These are phyloP conservation scores for Hedychridium roseum DNA, from an alignment of 2,888 invertebrate genomes.

Conservation along the genomic window DNA sequence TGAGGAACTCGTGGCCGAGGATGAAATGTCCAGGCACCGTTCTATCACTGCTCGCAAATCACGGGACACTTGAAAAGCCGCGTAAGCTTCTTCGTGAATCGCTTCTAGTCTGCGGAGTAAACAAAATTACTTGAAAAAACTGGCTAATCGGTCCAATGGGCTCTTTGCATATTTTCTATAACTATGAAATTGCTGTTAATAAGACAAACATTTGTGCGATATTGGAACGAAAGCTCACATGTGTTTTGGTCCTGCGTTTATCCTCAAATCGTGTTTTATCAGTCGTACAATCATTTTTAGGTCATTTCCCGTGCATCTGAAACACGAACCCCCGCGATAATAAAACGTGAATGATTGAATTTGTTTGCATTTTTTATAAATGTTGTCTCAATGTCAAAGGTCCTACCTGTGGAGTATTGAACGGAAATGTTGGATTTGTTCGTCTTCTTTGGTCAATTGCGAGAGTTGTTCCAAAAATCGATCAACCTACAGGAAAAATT, in stretches of 20 bases:
- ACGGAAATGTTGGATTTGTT: constrained; percentile 80
- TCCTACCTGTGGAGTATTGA: constrained; percentile 71
- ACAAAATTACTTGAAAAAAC: constrained; percentile 2
- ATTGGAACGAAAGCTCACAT: constrained; percentile 66
- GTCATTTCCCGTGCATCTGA: constrained; percentile 81
- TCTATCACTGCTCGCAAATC: constrained; percentile 80
- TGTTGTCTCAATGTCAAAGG: constrained; percentile 6
- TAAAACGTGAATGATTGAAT: too few species aligned
- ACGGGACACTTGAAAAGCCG: constrained; percentile 85
- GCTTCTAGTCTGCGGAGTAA: constrained; percentile 72
- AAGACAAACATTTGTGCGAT: neutral
- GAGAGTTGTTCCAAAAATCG: constrained; percentile 78
- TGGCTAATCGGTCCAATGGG: too few species aligned
- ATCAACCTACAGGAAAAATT: constrained; percentile 68
- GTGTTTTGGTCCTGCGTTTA: constrained; percentile 92
- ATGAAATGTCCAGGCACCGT: constrained; percentile 31
- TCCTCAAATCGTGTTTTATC: constrained; percentile 90
- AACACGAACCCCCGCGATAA: too few species aligned
- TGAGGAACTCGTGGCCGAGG: constrained; percentile 2
- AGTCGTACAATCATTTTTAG: constrained; percentile 85
- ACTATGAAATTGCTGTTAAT: too few species aligned
- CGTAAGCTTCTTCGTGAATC: constrained; percentile 87
- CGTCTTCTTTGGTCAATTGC: constrained; percentile 84
- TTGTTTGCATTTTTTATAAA: too few species aligned
- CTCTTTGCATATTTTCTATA: too few species aligned